Evolutionary conservation across 2,113 vertebrate genomes (phyloP).

Genomic region (Anseranas semipalmata): DNA sequence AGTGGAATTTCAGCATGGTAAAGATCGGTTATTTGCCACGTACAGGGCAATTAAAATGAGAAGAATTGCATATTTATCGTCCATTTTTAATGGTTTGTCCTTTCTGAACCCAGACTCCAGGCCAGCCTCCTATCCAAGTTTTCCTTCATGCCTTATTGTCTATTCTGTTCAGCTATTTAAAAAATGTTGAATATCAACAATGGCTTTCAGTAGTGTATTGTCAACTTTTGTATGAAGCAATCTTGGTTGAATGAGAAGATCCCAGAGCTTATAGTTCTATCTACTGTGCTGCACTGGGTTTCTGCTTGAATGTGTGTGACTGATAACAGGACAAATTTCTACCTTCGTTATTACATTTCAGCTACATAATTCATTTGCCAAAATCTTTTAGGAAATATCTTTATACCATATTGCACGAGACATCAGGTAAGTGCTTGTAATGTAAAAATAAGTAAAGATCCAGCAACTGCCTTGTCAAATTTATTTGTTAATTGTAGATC

Average conservation of each 20-base stretch:
- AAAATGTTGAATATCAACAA: conserved; percentile 99
- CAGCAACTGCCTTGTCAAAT: not conserved
- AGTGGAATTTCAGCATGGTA: not conserved
- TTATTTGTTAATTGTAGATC: conserved; percentile 45
- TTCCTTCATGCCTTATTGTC: conserved; percentile 95
- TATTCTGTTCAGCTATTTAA: conserved; percentile 97
- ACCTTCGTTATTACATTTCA: conserved; percentile 76
- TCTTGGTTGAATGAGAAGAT: conserved; percentile 97
- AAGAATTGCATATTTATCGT: conserved; percentile 26
- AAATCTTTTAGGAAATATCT: conserved; percentile 74
- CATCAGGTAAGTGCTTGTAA: conserved; percentile 71
- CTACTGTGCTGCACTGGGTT: conserved; percentile 66
- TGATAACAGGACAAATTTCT: conserved; percentile 83
- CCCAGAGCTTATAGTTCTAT: conserved; percentile 79
- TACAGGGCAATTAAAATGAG: conserved; percentile 54
- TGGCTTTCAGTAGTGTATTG: conserved; percentile 95
- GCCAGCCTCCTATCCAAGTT: conserved; percentile 94
- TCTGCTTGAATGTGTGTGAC: conserved; percentile 81
- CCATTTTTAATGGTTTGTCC: conserved; percentile 42
- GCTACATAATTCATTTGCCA: conserved; percentile 76
- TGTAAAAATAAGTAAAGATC: not conserved
- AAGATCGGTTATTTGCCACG: conserved; percentile 32
- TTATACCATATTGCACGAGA: conserved; percentile 35
- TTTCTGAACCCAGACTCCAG: conserved; percentile 86
- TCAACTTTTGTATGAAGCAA: conserved; percentile 99